phyloP scores from a whole-genome alignment of 2,113 vertebrate species.

The Cryptoleucopteryx plumbea region DNA sequence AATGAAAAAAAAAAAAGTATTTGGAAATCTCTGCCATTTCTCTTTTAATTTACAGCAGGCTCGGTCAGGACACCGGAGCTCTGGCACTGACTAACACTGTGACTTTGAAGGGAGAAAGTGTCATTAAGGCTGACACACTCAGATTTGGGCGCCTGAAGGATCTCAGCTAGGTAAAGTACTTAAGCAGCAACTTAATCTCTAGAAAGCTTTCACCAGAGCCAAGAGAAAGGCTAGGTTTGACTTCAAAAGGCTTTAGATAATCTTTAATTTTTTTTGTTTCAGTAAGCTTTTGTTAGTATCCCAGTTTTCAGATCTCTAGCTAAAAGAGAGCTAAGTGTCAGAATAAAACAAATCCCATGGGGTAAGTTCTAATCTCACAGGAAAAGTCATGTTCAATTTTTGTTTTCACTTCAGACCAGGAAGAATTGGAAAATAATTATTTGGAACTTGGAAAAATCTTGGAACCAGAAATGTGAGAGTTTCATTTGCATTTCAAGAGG shows the following conservation, averaged over 20 bases:
- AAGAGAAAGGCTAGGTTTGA: not conserved
- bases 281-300: not conserved
- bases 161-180: not conserved
- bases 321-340: not conserved
- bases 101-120: not conserved
- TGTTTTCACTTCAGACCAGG: not conserved
- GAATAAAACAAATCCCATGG: not conserved
- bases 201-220: not conserved
- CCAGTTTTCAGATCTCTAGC: not conserved
- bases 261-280: not conserved
- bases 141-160: not conserved
- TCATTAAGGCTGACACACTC: no score
- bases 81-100: not conserved
- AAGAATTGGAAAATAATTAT: not conserved
- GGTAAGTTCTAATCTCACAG: not conserved
- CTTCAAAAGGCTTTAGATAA: not conserved
- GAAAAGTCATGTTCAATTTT: not conserved
- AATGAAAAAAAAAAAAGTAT: not conserved
- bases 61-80: not conserved
- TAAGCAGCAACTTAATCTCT: not conserved
- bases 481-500: not conserved
- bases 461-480: not conserved
- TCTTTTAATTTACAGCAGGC: not conserved
- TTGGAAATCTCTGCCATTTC: not conserved
- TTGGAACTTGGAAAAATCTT: not conserved